Evolutionary conservation across 1,140 invertebrate genomes (phyloP).

Genomic region (Parasteatoda tepidariorum): DNA sequence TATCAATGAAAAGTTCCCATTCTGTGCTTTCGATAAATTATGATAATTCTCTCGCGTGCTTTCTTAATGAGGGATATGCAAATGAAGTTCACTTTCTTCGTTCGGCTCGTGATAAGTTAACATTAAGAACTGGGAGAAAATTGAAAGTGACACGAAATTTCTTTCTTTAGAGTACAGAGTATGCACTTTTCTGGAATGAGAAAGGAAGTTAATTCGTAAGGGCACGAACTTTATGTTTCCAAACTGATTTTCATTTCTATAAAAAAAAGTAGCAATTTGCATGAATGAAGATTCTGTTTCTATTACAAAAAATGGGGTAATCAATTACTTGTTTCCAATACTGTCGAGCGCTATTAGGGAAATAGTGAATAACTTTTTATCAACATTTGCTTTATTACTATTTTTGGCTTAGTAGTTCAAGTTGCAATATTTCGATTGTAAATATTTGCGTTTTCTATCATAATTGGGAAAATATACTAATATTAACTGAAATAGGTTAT

Average conservation of each 20-base stretch:
- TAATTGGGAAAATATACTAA: too few relatives aligned
- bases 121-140: conserved; percentile 1
- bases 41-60: conserved; percentile 38
- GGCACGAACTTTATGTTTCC: background rate
- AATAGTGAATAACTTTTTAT: too few relatives aligned
- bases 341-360: too few relatives aligned
- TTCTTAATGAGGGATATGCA: conserved; percentile 33
- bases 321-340: too few relatives aligned
- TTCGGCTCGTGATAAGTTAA: background rate
- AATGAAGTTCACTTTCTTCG: conserved; percentile 14
- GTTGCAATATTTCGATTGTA: too few relatives aligned
- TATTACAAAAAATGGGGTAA: too few relatives aligned
- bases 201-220: background rate
- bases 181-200: background rate
- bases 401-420: too few relatives aligned
- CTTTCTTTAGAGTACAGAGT: background rate
- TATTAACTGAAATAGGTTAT: too few relatives aligned
- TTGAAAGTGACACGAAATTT: conserved; percentile 16
- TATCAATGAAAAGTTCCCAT: conserved; percentile 1
- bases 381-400: too few relatives aligned
- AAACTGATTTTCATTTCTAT: background rate
- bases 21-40: conserved; percentile 33
- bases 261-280: too few relatives aligned
- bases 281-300: too few relatives aligned
- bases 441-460: too few relatives aligned